phyloP scores from a whole-genome alignment of 2,113 vertebrate genomes.

The Struthidea cinerea region DNA sequence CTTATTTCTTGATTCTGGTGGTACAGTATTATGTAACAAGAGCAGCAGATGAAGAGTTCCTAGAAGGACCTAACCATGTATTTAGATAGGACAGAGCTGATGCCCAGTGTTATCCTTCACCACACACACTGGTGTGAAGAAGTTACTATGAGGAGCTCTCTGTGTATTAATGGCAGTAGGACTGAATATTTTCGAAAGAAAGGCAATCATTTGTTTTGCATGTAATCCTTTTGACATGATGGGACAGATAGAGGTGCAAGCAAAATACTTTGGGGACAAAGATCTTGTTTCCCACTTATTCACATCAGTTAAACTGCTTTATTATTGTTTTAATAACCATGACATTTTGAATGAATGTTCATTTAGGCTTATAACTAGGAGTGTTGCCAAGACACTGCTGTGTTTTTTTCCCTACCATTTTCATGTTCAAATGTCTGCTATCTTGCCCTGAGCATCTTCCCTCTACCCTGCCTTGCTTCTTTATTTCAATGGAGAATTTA shows the following conservation, averaged over 20 bases:
- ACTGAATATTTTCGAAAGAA: background rate
- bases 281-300: background rate
- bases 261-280: background rate
- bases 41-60: background rate
- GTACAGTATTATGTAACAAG: background rate
- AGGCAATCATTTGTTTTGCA: background rate
- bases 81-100: background rate
- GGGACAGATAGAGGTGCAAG: background rate
- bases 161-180: background rate
- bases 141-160: background rate
- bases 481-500: background rate
- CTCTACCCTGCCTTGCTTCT: background rate
- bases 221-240: background rate
- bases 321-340: background rate
- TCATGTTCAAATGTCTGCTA: background rate
- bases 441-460: background rate
- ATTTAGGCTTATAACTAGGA: background rate
- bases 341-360: background rate
- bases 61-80: background rate
- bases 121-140: background rate
- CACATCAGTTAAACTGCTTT: background rate
- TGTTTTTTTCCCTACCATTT: background rate
- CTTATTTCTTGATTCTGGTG: background rate
- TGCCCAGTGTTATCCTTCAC: background rate
- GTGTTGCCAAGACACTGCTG: background rate